These are phyloP conservation scores for Ameiurus melas DNA, from an alignment of 2,113 vertebrate genomes.

Conservation along the genomic window DNA sequence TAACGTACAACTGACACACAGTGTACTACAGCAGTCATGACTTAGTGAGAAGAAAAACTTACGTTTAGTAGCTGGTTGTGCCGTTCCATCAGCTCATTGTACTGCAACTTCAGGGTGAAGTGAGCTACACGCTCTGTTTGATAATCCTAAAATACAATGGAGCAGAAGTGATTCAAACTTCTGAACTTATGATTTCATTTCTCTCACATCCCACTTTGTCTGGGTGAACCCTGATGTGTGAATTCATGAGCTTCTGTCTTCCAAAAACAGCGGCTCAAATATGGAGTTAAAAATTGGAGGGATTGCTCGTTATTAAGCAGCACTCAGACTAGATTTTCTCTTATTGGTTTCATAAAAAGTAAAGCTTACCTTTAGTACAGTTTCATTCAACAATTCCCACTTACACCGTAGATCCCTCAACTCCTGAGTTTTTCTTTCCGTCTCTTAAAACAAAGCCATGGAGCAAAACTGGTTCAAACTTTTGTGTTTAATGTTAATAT, in stretches of 20 bases:
- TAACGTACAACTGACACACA: too few relatives aligned
- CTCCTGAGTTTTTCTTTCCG: background rate
- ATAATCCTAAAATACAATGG: background rate
- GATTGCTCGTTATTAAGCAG: too few relatives aligned
- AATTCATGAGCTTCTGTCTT: too few relatives aligned
- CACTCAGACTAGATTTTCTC: background rate
- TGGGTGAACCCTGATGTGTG: too few relatives aligned
- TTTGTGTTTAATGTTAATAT: background rate
- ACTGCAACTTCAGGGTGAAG: background rate
- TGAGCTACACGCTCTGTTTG: too few relatives aligned
- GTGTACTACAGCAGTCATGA: too few relatives aligned
- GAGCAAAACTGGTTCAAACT: background rate
- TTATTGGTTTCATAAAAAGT: background rate
- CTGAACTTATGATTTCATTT: too few relatives aligned
- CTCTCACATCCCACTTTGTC: too few relatives aligned
- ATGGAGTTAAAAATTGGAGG: too few relatives aligned
- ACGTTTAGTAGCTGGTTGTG: background rate
- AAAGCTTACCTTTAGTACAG: background rate
- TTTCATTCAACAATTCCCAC: background rate
- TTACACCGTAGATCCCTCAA: background rate
- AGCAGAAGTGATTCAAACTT: too few relatives aligned
- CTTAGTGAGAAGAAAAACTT: too few relatives aligned
- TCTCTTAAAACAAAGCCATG: background rate
- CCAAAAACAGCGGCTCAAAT: too few relatives aligned
- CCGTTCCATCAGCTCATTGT: background rate